Base-by-base conservation (phyloP, 2,888 invertebrate genomes). In the Seira sanloemensis region DNA sequence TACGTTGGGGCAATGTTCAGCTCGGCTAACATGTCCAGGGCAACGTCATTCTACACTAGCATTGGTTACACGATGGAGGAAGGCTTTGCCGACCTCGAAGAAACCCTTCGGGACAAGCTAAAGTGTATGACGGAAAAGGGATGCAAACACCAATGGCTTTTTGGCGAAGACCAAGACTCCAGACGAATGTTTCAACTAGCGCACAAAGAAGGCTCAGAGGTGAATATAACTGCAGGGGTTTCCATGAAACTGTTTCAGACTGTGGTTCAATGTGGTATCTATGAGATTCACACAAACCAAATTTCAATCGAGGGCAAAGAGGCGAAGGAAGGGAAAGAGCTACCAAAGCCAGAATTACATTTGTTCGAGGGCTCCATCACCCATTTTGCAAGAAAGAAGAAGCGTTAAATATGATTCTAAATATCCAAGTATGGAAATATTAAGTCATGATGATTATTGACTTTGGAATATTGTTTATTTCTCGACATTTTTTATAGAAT, bases 1-100 rank as follows among this genome's bases (percentile, higher is more conserved):
- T 27, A 27, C 1, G 37, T 78, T 2, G 78, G 78, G 16, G n/a
- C 46, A 0, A 62, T 37, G 2, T 78, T 71, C 25, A 78, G 71
- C 27, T 9, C 12, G 24, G 12, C 25, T 23, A 18, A 46, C 1
- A 9, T 26, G 5, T 0, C 50, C n/a, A 37, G 46, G 9, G 21
- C 65, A 7, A 18, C 71, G 0, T 18, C 62, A 0, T 78, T 78
- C 21, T 78, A 78, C 21, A 62, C 58, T 0, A 65, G 71, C 12
- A 37, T 78, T 21, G 78, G 78, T 50, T 58, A 19, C 65, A 18
- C 7, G 9, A 16, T 71, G 2, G 25, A 37, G 0, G 78, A 71
- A 4, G 21, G 25, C 23, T 18, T 78, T 26, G 37, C 27, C 1
- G 18, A 46, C 12, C 4, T 78, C 1, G 62, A 71, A 19, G 12